Evolutionary conservation across 1,140 invertebrate species (phyloP).

Genomic region (Drosophila grimshawi): DNA sequence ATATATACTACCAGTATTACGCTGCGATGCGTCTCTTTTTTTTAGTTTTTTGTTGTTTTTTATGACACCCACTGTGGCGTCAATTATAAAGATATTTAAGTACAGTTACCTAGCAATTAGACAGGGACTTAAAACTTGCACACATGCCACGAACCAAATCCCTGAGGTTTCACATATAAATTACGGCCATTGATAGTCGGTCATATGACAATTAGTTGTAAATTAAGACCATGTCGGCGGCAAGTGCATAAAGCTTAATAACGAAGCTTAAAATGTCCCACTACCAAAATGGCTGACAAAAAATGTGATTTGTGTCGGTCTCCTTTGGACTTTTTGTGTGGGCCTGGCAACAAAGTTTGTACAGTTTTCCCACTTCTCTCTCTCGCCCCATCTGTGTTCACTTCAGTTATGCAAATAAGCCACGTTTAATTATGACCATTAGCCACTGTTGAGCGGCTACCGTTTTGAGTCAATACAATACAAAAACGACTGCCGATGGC

Average conservation of each 20-base stretch:
- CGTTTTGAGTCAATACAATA: constrained; percentile 69
- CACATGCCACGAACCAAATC: constrained; percentile 35
- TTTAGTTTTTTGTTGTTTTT: constrained; percentile 15
- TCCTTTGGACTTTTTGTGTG: constrained; percentile 23
- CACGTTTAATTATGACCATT: constrained; percentile 76
- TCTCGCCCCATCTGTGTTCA: constrained; percentile 13
- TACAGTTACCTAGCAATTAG: constrained; percentile 81
- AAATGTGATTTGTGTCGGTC: background rate
- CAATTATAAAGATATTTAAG: constrained; percentile 83
- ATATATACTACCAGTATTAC: constrained; percentile 71
- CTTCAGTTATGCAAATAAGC: constrained; percentile 72
- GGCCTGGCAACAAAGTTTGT: background rate
- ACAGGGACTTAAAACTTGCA: constrained; percentile 32
- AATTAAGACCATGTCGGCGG: constrained; percentile 52
- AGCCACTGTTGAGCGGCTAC: constrained; percentile 79
- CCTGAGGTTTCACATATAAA: constrained; percentile 71
- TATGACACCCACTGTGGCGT: constrained; percentile 78
- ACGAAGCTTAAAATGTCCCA: background rate
- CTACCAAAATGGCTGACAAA: constrained; percentile 5
- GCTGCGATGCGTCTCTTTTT: constrained; percentile 38
- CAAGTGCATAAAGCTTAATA: constrained; percentile 34
- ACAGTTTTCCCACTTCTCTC: constrained; percentile 12
- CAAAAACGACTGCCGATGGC: constrained; percentile 20
- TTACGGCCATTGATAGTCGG: constrained; percentile 62
- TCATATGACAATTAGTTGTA: constrained; percentile 82